Evolutionary conservation across 2,113 vertebrate species (phyloP).

Genomic region (Sphaerodactylus townsendi): DNA sequence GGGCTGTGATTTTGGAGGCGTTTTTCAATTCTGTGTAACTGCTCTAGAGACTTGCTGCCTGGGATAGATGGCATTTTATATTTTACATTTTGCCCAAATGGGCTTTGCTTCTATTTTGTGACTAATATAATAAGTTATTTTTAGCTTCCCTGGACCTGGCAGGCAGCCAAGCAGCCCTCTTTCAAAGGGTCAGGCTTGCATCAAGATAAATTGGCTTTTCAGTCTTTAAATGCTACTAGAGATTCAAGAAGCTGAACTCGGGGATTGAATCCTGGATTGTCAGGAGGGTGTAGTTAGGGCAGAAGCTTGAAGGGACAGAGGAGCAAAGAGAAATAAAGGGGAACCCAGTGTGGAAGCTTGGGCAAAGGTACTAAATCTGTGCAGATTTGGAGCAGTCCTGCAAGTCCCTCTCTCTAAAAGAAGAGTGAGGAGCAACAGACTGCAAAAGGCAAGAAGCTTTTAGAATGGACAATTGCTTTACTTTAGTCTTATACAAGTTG

Average conservation of each 20-base stretch:
- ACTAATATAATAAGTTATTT: slow-evolving; percentile 15
- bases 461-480: not conserved
- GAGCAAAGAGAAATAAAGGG: not conserved
- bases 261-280: not conserved
- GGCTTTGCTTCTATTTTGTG: slow-evolving; percentile 11
- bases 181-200: slow-evolving; percentile 25
- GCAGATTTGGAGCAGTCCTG: not conserved
- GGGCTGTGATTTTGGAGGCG: not conserved
- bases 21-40: not conserved
- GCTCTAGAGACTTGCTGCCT: not conserved
- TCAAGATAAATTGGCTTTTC: slow-evolving; percentile 32
- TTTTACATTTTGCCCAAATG: not conserved
- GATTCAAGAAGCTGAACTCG: slow-evolving; percentile 10
- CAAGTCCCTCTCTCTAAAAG: not conserved
- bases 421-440: not conserved
- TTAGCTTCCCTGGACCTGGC: slow-evolving; percentile 5
- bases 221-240: slow-evolving; percentile 4
- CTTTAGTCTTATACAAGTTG: not conserved
- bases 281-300: not conserved
- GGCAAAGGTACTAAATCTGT: not conserved
- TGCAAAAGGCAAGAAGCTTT: not conserved
- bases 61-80: slow-evolving; percentile 4
- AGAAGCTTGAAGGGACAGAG: not conserved
- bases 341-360: not conserved
- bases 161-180: not conserved